Percentiles rank a stretch among this genome's conserved stretches.
phyloP scores from a whole-genome alignment of 1,140 invertebrate genomes.

The Bactericera cockerelli region DNA sequence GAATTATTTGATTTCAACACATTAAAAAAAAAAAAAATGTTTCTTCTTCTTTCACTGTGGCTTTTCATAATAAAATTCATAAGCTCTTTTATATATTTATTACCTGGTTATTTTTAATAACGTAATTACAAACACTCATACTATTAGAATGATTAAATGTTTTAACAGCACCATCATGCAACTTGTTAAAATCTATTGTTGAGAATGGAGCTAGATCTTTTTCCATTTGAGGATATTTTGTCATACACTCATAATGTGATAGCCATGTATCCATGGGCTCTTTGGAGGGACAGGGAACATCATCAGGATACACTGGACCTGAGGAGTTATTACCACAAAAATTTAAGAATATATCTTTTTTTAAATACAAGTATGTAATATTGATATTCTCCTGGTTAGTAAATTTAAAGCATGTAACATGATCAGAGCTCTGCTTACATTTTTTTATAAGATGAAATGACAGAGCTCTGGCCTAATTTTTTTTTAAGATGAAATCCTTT shows the following conservation, averaged over 20 bases:
- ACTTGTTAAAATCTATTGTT: constrained; percentile 50
- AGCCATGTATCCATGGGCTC: constrained; percentile 47
- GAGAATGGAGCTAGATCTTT: constrained; percentile 55
- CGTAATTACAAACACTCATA: constrained; percentile 81
- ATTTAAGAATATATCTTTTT: constrained; percentile 18
- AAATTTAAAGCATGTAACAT: not conserved
- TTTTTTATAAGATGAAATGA: not conserved
- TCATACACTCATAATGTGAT: constrained; percentile 46
- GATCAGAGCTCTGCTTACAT: not conserved
- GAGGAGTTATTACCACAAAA: constrained; percentile 26
- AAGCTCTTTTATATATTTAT: constrained; percentile 2
- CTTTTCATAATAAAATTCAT: no score
- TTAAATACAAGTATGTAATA: constrained; percentile 14
- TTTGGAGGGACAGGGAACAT: constrained; percentile 62
- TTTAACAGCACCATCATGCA: constrained; percentile 43
- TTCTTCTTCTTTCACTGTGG: no score
- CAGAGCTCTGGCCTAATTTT: not conserved
- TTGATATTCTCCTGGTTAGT: constrained; percentile 2
- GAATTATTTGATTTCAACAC: no score
- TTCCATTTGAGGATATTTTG: constrained; percentile 50
- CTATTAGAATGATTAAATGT: constrained; percentile 49
- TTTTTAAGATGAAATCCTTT: not conserved
- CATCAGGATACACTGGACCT: constrained; percentile 60
- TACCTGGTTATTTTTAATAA: constrained; percentile 66
- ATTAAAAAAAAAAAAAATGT: constrained; percentile 5